Conservation (phyloP, 2,888 invertebrate species). For the Dasysyrphus tricinctus region DNA sequence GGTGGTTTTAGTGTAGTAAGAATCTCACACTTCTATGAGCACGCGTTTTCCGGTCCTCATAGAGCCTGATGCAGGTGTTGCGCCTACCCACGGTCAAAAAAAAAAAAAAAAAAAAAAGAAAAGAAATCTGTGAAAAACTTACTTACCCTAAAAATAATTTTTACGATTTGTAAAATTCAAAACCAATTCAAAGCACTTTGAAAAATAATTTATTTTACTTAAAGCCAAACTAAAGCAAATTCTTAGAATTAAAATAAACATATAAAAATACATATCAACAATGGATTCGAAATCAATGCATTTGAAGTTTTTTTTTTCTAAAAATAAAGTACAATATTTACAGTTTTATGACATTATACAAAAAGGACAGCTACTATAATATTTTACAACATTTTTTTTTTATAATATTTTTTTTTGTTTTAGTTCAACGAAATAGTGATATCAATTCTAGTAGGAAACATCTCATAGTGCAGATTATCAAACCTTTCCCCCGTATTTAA, state of each 20-base stretch:
- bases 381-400: constrained; percentile 5
- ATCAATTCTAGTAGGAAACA: constrained; percentile 1
- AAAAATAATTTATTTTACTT: constrained; percentile 65
- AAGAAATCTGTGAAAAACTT: no score
- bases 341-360: constrained; percentile 61
- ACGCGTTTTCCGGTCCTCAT: no score
- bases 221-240: constrained; percentile 46
- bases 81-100: no score
- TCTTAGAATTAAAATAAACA: constrained; percentile 21
- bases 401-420: not conserved
- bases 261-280: constrained; percentile 55
- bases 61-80: no score
- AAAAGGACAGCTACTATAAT: constrained; percentile 56
- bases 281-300: constrained; percentile 28
- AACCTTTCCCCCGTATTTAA: not conserved
- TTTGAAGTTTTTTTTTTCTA: constrained; percentile 6
- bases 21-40: no score
- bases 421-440: constrained; percentile 4
- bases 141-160: no score
- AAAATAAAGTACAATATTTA: constrained; percentile 60
- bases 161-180: no score
- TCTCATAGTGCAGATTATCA: not conserved
- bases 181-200: not conserved
- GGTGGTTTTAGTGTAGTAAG: no score
- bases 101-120: no score